Evolutionary conservation across 1,140 invertebrate genomes (phyloP), one percentile per base, ranked within the genome.

Genomic region (Euwallacea similis): DNA sequence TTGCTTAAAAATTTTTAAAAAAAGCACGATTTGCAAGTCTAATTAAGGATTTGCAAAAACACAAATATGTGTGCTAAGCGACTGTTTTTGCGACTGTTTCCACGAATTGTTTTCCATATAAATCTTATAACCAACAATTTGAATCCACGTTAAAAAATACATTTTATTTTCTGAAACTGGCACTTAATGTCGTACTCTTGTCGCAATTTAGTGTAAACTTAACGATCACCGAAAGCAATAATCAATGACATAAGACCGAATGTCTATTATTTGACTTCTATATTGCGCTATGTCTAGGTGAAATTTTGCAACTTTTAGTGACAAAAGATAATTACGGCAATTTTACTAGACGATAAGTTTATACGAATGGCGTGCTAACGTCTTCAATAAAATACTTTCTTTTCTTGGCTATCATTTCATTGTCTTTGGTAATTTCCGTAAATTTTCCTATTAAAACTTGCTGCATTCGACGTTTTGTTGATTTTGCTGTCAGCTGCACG

Each of bases 321-420:
- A 63, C 7, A 46, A n/a, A n/a, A 63, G 61, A 63, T 63, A 63
- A 63, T 63, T 63, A 50, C 61, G 44, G 61, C 43, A 63, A 63
- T 63, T 63, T 63, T 33, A 10, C 8, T 63, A 63, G 47, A 63
- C 43, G 61, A 47, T 63, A 63, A 63, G 13, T 46, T 63, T 16
- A 3, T 16, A 11, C n/a, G 15, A 11, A 42, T 16, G 33, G 47
- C 61, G 15, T 33, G 10, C 10, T 42, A 60, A 43, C 15, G 33
- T 60, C 58, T 60, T 43, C 42, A 63, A 50, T 13, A 63, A 7
- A 33, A 42, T 44, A 50, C 46, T 63, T 63, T 42, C 42, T 47
- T 63, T 63, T 63, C 43, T 44, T 60, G 42, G 7, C 6, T 60
- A 42, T 41, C 42, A 60, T 42, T 60, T 60, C 13, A 41, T 42